Percentiles rank a stretch among this genome's conserved stretches.
These are phyloP conservation scores for Aptenodytes patagonicus DNA, from an alignment of 2,113 vertebrate genomes.

Conservation along the genomic window DNA sequence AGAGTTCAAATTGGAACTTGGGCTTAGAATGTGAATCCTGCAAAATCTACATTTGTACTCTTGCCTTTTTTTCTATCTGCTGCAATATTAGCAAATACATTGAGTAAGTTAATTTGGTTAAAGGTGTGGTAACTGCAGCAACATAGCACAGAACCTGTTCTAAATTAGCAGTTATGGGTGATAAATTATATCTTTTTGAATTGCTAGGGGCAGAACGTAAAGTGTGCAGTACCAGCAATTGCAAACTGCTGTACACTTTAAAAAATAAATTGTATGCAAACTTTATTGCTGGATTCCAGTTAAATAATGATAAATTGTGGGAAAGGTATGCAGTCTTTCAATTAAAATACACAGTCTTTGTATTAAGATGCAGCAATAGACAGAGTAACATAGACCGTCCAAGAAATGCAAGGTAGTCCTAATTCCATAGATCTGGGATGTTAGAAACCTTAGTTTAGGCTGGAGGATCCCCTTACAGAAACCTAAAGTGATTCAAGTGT, in stretches of 20 bases:
- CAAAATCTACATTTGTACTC: rapidly evolving
- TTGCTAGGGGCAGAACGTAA: not conserved
- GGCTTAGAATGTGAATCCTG: not conserved
- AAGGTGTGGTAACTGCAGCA: not conserved
- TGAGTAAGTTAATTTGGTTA: not conserved
- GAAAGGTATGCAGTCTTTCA: not conserved
- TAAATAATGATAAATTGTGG: not conserved
- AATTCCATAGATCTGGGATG: not conserved
- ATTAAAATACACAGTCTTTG: not conserved
- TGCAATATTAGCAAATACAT: not conserved
- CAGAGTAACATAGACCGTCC: not conserved
- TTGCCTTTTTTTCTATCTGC: not conserved
- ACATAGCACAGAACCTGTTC: not conserved
- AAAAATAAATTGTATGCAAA: not conserved
- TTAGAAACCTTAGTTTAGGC: not conserved
- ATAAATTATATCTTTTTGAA: not conserved
- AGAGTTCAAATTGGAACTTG: not conserved
- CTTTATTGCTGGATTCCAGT: not conserved
- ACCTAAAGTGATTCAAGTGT: not conserved
- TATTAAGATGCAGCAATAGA: not conserved
- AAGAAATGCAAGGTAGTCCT: not conserved
- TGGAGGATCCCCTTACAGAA: not conserved
- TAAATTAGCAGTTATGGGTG: not conserved
- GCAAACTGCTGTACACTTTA: not conserved
- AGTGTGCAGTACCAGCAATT: not conserved